Conservation (phyloP, 2,888 invertebrate genomes). For the Villa cingulata region DNA sequence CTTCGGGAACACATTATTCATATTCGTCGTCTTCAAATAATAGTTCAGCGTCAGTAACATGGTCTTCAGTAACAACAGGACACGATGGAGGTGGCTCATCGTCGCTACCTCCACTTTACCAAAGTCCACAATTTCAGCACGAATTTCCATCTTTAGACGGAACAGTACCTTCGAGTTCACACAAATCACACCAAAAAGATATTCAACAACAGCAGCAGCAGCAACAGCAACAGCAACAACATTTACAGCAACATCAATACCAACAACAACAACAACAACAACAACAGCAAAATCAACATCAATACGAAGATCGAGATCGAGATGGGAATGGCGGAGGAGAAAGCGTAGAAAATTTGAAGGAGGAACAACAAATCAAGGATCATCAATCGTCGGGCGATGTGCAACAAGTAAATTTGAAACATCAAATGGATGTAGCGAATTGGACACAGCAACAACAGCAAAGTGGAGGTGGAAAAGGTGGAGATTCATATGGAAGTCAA, state of each 20-base stretch:
- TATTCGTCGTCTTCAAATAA: conserved; percentile 18
- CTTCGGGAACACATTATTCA: background rate
- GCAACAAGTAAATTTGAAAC: conserved; percentile 27
- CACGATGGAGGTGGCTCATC: conserved; percentile 25
- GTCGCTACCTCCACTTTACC: conserved; percentile 49
- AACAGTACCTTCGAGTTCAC: conserved; percentile 38
- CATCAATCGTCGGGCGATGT: conserved; percentile 14
- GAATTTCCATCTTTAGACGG: conserved; percentile 80
- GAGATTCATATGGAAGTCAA: conserved; percentile 8
- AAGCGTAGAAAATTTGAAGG: conserved; percentile 10
- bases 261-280: conserved; percentile 12
- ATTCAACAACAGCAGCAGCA: conserved; percentile 33
- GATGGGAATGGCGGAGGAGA: conserved; percentile 13
- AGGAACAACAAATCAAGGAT: conserved; percentile 11
- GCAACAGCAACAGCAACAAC: conserved; percentile 16
- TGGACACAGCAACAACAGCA: conserved; percentile 23
- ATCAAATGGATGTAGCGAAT: conserved; percentile 33
- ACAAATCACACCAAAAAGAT: conserved; percentile 21
- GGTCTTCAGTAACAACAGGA: conserved; percentile 46
- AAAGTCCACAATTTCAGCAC: conserved; percentile 86
- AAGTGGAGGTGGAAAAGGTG: conserved; percentile 15
- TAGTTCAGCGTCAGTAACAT: conserved; percentile 43
- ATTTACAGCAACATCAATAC: conserved; percentile 16
- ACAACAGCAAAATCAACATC: conserved; percentile 16
- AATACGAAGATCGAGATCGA: conserved; percentile 6